Conservation (phyloP, 1,140 invertebrate species). For the Nasonia giraulti region DNA sequence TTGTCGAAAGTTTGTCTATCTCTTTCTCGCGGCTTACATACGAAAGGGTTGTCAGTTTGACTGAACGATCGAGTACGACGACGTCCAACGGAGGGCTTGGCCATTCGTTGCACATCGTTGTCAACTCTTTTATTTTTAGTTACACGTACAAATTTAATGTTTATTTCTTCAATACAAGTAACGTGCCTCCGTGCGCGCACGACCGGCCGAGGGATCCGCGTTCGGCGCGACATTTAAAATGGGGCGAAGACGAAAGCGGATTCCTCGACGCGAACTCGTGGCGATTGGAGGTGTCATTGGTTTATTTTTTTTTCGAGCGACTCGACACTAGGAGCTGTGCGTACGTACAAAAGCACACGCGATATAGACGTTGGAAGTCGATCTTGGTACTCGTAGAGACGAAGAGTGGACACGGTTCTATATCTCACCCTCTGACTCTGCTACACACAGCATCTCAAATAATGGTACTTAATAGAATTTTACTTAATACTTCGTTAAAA, state of each 20-base stretch:
- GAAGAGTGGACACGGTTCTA: conserved; percentile 3
- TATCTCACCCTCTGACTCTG: conserved; percentile 43
- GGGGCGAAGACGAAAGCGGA: not conserved
- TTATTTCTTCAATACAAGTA: not conserved
- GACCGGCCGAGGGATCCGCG: not conserved
- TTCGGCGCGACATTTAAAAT: not conserved
- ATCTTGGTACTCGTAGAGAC: conserved; percentile 31
- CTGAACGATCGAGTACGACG: conserved; percentile 47
- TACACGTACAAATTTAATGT: conserved; percentile 37
- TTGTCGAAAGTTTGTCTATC: conserved; percentile 15
- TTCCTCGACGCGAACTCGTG: not conserved
- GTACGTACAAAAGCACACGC: not conserved
- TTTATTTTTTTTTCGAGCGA: not conserved
- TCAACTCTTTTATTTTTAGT: conserved; percentile 20
- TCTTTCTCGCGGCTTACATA: not conserved
- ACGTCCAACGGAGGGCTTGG: conserved; percentile 44
- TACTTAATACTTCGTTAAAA: not conserved
- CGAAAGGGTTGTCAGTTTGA: conserved; percentile 34
- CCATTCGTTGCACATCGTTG: conserved; percentile 53
- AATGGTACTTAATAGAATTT: not conserved
- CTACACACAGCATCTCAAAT: not conserved
- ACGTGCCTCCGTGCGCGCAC: not conserved
- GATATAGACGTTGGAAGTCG: conserved; percentile 39
- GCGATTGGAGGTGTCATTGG: not conserved
- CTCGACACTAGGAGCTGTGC: not conserved